These are phyloP conservation scores for Cantharis rustica DNA, from an alignment of 2,888 invertebrate species.

Conservation along the genomic window DNA sequence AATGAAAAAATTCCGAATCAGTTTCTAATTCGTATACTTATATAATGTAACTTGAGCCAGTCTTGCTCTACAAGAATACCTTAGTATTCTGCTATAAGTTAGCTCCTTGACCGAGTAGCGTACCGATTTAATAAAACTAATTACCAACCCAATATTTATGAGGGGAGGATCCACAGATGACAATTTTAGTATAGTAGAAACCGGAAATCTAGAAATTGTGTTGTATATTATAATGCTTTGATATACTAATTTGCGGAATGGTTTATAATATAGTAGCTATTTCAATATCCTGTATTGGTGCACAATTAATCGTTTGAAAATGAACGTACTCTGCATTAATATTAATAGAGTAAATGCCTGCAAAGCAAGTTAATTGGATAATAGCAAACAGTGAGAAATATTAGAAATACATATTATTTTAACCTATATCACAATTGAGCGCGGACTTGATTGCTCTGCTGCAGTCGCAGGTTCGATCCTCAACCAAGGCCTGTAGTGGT, in stretches of 20 bases:
- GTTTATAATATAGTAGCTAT: background rate
- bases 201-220: background rate
- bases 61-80: background rate
- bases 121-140: background rate
- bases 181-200: background rate
- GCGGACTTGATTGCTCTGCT: too few species aligned
- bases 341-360: background rate
- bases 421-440: too few species aligned
- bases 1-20: background rate
- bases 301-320: background rate
- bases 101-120: background rate
- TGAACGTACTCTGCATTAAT: background rate
- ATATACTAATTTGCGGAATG: background rate
- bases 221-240: background rate
- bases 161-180: background rate
- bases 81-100: background rate
- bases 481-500: too few species aligned
- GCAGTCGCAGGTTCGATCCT: too few species aligned
- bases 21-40: background rate
- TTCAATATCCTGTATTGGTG: background rate
- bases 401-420: background rate
- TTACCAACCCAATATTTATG: background rate
- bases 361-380: background rate
- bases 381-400: background rate
- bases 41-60: background rate